Base-by-base conservation (phyloP, 2,888 invertebrate genomes). In the Sacculina carcini region DNA sequence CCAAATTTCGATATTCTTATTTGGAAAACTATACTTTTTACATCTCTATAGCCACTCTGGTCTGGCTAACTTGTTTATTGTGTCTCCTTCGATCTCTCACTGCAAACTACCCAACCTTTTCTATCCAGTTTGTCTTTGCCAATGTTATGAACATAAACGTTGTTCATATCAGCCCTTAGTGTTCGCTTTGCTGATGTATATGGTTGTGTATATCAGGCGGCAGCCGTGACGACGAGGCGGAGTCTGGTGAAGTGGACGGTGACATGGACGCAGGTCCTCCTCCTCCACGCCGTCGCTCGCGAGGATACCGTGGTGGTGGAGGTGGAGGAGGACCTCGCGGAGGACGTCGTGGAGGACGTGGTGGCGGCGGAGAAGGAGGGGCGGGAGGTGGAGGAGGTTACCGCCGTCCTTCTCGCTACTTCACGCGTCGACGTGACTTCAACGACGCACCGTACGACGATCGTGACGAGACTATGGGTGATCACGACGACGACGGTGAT, bases 381-480 rank as follows among this genome's bases (percentile, higher is more conserved):
- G 58, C 60, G 32, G 58, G 59, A 21, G 58, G 54, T 46, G 54
- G 63, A 49, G 60, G 64, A 39, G 62, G 63, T 16, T 60, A 61
- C 75, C 75, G 64, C 39, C 62, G 63, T 29, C 60, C 61, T 75
- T 75, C 78, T 77, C 61, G 63, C 34, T 61, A 64, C 50, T 64
- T 62, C 59, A 63, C 60, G 57, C 60, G 62, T 51, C 76, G 75
- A 77, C 58, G 76, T 65, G 66, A 53, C 63, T 61, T 29, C 60
- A 71, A 56, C 67, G 71, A 58, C 70, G 49, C 47, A 24, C 46
- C 48, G 5, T 52, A 53, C 10, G 54, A 53, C 19, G 52, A 55
- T 31, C 48, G 48, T 31, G 53, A 51, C 9, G 54, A 53, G 49
- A 53, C 55, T 51, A 52, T 52, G 51, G 50, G 46, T 26, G 52